These are phyloP conservation scores for Sinocyclocheilus rhinocerous DNA, from an alignment of 2,113 vertebrate species.

Conservation along the genomic window DNA sequence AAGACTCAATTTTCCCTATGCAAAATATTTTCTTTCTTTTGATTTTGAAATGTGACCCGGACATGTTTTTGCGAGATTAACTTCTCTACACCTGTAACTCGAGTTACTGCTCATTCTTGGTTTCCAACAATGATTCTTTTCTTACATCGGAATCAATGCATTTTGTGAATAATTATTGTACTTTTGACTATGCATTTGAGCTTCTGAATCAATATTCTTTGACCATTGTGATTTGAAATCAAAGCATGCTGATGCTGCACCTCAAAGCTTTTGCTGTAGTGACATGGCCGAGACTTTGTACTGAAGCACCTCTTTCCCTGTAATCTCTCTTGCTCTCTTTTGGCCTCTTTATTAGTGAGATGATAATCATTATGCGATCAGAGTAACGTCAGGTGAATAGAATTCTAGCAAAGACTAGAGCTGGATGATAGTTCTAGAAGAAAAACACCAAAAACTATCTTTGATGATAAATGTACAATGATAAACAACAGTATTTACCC, in stretches of 20 bases:
- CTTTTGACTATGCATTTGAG: not conserved
- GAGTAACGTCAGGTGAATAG: not conserved
- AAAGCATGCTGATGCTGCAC: not conserved
- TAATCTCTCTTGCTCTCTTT: not conserved
- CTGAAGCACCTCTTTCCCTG: not conserved
- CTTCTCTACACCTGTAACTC: not conserved
- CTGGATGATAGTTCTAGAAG: not conserved
- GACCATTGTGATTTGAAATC: not conserved
- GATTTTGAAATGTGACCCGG: slow-evolving; percentile 3
- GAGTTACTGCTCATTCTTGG: not conserved
- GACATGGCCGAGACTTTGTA: not conserved
- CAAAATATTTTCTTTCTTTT: not conserved
- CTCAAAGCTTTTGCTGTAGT: not conserved
- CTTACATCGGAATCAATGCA: not conserved
- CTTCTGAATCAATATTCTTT: slow-evolving; percentile 14
- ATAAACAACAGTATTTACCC: not conserved
- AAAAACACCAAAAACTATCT: not conserved
- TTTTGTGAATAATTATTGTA: not conserved
- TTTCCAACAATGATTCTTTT: not conserved
- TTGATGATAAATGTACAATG: not conserved
- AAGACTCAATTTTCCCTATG: not conserved
- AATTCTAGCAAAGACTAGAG: not conserved
- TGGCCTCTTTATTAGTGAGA: not conserved
- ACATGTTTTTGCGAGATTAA: not conserved
- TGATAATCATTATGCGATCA: not conserved